Conservation (phyloP, 2,888 invertebrate species). For the Steromphala cineraria region DNA sequence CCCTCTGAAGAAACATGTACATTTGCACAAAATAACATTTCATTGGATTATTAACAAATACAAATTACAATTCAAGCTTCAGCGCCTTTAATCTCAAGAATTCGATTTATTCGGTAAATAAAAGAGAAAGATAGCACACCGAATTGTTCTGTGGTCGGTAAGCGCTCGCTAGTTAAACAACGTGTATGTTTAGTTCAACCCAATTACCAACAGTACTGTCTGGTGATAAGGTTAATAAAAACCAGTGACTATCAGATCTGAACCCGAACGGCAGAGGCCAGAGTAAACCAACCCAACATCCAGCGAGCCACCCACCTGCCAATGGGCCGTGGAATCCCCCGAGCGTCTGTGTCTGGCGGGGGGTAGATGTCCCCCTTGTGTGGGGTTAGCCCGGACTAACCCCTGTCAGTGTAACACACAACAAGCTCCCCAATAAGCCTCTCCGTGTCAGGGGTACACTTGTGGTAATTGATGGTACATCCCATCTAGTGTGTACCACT, state of each 20-base stretch:
- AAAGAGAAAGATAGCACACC: no score
- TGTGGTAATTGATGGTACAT: neutral
- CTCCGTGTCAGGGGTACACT: neutral
- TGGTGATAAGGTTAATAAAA: neutral
- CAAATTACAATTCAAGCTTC: no score
- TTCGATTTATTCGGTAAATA: no score
- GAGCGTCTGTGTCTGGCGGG: neutral
- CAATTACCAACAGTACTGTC: no score
- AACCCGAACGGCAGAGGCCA: neutral
- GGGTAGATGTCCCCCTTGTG: neutral
- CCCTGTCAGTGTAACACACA: neutral
- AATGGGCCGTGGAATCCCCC: neutral
- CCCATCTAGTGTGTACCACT: neutral
- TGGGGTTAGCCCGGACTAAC: neutral
- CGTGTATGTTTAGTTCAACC: no score
- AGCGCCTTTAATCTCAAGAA: no score
- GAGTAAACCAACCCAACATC: neutral
- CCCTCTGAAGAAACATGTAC: no score
- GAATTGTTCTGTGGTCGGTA: no score
- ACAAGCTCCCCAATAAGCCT: neutral
- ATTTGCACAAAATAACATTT: no score
- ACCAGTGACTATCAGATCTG: neutral
- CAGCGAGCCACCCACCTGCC: neutral
- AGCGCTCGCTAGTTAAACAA: no score
- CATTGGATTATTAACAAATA: no score